phyloP scores from a whole-genome alignment of 2,113 vertebrate species.

The human region GRCh38 chr16:26341501-26342000 shows the following conservation, averaged over 20 bases:
- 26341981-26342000: background rate
- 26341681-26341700: background rate
- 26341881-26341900: background rate
- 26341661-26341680: background rate
- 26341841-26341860: background rate
- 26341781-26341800: constrained; percentile 57
- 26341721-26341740: background rate
- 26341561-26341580: background rate
- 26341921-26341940: background rate
- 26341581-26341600: background rate
- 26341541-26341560: background rate
- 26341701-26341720: background rate
- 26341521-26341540: background rate
- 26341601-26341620: background rate
- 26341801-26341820: constrained; percentile 17
- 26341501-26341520: background rate
- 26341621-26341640: background rate
- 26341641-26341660: background rate
- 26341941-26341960: background rate
- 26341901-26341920: rapidly evolving
- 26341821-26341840: background rate
- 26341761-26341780: constrained; percentile 62
- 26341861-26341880: background rate
- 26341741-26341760: constrained; percentile 51
- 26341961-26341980: background rate